These are phyloP conservation scores for Apamea crenata DNA, from an alignment of 2,888 invertebrate species.

Conservation along the genomic window DNA sequence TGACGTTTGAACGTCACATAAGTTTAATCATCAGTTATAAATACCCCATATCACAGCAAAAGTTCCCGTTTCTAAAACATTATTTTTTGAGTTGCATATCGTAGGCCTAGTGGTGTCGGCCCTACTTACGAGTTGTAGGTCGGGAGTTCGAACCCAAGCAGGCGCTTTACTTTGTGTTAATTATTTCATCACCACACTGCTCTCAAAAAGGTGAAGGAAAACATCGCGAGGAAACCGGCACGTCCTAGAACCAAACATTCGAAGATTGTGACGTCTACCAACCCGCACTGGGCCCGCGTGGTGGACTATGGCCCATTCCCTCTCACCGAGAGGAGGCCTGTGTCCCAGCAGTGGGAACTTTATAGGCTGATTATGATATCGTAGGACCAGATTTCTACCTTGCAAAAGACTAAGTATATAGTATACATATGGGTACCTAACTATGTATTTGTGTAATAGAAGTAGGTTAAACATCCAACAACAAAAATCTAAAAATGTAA, in stretches of 20 bases:
- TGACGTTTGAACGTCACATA: neutral
- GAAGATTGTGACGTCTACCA: too few relatives aligned
- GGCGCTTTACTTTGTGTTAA: too few relatives aligned
- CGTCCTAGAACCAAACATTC: too few relatives aligned
- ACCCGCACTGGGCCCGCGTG: too few relatives aligned
- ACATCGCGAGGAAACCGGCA: too few relatives aligned
- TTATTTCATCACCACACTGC: too few relatives aligned
- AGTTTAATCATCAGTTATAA: neutral
- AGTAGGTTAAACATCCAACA: constrained; percentile 8
- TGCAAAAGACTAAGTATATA: neutral
- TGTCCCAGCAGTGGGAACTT: too few relatives aligned
- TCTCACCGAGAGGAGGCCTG: too few relatives aligned
- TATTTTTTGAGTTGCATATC: neutral
- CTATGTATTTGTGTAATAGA: neutral
- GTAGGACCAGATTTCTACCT: neutral
- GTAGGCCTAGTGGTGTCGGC: neutral
- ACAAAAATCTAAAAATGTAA: constrained; percentile 6
- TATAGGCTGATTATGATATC: neutral
- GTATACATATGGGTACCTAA: neutral
- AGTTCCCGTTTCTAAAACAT: neutral
- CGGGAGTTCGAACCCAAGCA: too few relatives aligned
- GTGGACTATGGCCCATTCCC: too few relatives aligned
- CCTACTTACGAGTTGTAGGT: too few relatives aligned
- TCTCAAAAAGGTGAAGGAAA: too few relatives aligned
- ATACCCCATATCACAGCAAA: neutral